Percentiles rank a stretch among this genome's conserved stretches.
Evolutionary conservation across 2,888 invertebrate species (phyloP).

Genomic region (Hartigia nigra): DNA sequence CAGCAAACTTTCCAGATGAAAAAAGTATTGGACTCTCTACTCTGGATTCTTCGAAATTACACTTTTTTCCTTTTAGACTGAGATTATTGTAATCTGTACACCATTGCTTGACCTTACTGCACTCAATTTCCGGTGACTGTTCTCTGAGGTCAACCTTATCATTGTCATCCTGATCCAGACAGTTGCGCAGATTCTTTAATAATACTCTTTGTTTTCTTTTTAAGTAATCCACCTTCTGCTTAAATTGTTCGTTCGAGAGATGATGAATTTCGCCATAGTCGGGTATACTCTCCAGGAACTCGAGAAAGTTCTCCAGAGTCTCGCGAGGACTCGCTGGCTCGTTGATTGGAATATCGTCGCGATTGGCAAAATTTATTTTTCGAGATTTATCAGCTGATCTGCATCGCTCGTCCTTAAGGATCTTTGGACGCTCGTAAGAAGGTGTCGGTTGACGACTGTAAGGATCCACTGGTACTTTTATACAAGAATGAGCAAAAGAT

Average conservation of each 20-base stretch:
- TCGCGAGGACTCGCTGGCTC: conserved; percentile 50
- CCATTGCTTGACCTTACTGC: conserved; percentile 29
- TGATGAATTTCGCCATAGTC: conserved; percentile 83
- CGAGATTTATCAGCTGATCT: conserved; percentile 47
- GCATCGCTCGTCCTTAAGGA: conserved; percentile 29
- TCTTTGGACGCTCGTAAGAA: conserved; percentile 71
- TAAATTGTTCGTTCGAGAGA: conserved; percentile 80
- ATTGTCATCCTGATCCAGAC: conserved; percentile 58
- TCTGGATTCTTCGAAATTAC: conserved; percentile 54
- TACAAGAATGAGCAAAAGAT: conserved; percentile 77
- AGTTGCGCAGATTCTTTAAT: conserved; percentile 57
- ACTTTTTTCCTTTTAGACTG: conserved; percentile 56
- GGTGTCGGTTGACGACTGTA: conserved; percentile 78
- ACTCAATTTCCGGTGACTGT: conserved; percentile 3
- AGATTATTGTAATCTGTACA: conserved; percentile 38
- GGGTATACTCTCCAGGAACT: conserved; percentile 83
- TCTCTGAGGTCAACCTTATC: conserved; percentile 19
- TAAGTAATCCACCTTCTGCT: conserved; percentile 75
- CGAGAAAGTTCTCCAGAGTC: conserved; percentile 72
- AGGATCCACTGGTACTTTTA: conserved; percentile 79
- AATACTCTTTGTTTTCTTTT: conserved; percentile 73
- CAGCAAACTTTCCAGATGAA: conserved; percentile 49
- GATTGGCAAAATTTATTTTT: conserved; percentile 57
- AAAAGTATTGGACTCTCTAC: conserved; percentile 51
- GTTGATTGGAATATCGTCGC: conserved; percentile 19